Evolutionary conservation across 2,888 invertebrate species (phyloP).

Genomic region (Diadromus collaris): DNA sequence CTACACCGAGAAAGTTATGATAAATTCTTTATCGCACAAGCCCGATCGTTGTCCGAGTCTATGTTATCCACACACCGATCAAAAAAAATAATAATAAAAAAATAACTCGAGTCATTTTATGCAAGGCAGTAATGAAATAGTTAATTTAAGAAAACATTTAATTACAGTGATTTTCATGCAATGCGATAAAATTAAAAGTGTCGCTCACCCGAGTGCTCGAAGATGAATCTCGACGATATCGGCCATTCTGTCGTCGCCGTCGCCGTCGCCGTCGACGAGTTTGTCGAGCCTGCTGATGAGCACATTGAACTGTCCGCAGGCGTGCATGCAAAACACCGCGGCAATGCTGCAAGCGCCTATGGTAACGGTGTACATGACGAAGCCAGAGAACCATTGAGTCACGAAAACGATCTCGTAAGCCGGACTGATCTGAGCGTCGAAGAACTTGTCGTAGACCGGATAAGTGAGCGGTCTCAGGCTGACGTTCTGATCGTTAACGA

Average conservation of each 20-base stretch:
- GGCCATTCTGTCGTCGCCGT: conserved; percentile 51
- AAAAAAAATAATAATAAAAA: background rate
- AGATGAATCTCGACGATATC: conserved; percentile 71
- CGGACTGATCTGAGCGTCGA: conserved; percentile 70
- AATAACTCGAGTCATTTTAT: background rate
- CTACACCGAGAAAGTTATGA: background rate
- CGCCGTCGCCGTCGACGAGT: conserved; percentile 57
- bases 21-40: background rate
- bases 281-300: conserved; percentile 64
- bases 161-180: too few relatives aligned
- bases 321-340: conserved; percentile 73
- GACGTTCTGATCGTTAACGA: conserved; percentile 66
- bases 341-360: conserved; percentile 72
- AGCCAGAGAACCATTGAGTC: conserved; percentile 70
- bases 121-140: background rate
- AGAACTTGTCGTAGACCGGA: conserved; percentile 69
- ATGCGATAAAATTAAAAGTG: background rate
- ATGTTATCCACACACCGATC: too few relatives aligned
- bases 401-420: conserved; percentile 73
- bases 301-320: conserved; percentile 74
- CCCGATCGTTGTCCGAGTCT: too few relatives aligned
- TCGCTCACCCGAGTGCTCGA: conserved; percentile 67
- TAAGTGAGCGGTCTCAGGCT: conserved; percentile 69
- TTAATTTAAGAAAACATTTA: too few relatives aligned
- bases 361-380: conserved; percentile 72